These are phyloP conservation scores for Papilio xuthus DNA, from an alignment of 1,140 invertebrate genomes.

Conservation along the genomic window DNA sequence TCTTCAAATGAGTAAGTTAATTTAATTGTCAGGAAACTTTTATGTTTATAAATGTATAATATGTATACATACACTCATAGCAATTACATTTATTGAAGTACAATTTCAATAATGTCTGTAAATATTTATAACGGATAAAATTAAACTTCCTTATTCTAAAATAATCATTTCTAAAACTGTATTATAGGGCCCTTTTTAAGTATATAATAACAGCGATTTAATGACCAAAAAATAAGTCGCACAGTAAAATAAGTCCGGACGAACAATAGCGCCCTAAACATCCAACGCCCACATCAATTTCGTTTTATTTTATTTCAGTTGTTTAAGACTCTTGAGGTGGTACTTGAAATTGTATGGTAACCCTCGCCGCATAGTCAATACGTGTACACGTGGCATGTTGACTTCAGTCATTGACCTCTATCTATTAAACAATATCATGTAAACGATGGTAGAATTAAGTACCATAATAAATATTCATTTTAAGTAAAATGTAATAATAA, in stretches of 20 bases:
- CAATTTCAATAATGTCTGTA: not conserved
- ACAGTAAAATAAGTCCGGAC: not conserved
- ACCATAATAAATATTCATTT: not conserved
- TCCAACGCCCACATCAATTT: constrained; percentile 19
- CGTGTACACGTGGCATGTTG: constrained; percentile 3
- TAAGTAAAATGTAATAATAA: not conserved
- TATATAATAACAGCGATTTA: constrained; percentile 4
- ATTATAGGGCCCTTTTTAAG: not conserved
- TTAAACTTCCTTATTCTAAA: not conserved
- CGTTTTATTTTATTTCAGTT: constrained; percentile 27
- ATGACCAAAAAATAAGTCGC: not conserved
- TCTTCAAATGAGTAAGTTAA: no score
- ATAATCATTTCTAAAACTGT: not conserved
- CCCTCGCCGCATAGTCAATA: constrained; percentile 14
- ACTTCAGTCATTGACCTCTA: not conserved
- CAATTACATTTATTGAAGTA: not conserved
- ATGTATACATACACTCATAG: no score
- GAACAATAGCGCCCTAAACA: constrained; percentile 17
- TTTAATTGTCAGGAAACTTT: no score
- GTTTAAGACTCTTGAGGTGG: constrained; percentile 19
- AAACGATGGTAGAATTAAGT: not conserved
- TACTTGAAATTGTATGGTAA: constrained; percentile 28
- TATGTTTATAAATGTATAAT: no score
- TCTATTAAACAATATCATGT: not conserved
- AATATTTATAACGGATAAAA: not conserved